Evolutionary conservation across 2,113 vertebrate species (phyloP), one percentile per base, ranked within the genome.

Genomic region (Craseonycteris thonglongyai): DNA sequence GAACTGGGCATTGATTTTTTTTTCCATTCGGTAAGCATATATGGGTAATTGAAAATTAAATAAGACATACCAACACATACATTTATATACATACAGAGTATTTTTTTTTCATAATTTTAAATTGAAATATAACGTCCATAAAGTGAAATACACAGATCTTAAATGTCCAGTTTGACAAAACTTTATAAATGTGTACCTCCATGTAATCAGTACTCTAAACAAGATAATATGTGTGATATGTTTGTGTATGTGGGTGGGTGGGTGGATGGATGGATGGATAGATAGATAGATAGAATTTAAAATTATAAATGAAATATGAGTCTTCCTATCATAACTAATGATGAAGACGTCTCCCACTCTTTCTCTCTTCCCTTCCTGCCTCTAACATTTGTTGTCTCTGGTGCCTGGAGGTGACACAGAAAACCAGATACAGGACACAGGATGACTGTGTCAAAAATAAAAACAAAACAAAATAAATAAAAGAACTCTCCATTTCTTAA

Each of bases 401-500:
- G 0, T 40, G 63, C n/a, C 5, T 6, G 16, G 30, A 66, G 74
- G 24, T 58, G n/a, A 51, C 40, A 80, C 45, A 74, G 47, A 93
- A 76, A 18, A 24, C 80, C 95, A 94, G 92, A 88, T 96, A 90
- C 80, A 91, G 49, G 89, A 93, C 87, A 84, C 84, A 80, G 72
- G 79, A 90, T 87, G 88, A 87, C 87, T 71, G 8, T 90, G 65
- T 75, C 63, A 76, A 75, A 94, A 89, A 42, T 24, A 58, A 95
- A 94, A 84, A 80, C 28, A 75, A 71, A 85, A n/a, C 28, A 74
- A 94, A 84, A 72, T 28, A 88, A 97, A 63, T 74, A 74, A 80
- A 90, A 93, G 92, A 95, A 90, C 30, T 38, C 89, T 63, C 54
- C 12, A 54, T 92, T 93, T 96, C 65, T 96, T 88, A 90, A 79